These are phyloP conservation scores for Torymus tubicola DNA, from an alignment of 2,888 invertebrate genomes.

Conservation along the genomic window DNA sequence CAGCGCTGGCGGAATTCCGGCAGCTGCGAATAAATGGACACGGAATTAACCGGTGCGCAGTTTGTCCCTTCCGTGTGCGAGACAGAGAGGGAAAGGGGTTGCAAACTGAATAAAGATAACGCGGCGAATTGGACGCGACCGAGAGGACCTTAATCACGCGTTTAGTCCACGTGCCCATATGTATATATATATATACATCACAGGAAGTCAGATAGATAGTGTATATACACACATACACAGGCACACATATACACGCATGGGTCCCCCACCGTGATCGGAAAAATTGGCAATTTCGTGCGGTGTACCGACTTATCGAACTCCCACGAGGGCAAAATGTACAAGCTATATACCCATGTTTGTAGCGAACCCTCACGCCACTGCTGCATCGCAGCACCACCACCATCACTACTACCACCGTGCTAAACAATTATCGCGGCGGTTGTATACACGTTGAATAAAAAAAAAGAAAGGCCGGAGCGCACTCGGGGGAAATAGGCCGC, in stretches of 20 bases:
- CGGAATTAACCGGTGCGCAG: conserved; percentile 44
- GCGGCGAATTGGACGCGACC: conserved; percentile 38
- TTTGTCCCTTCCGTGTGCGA: too few species aligned
- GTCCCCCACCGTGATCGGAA: conserved; percentile 29
- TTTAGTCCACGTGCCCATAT: too few species aligned
- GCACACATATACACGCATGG: not conserved
- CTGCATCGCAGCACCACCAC: too few species aligned
- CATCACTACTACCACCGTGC: not conserved
- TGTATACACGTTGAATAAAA: not conserved
- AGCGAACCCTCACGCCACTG: too few species aligned
- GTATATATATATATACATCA: too few species aligned
- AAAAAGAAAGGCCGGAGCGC: conserved; percentile 33
- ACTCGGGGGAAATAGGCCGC: conserved; percentile 54
- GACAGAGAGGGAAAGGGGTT: conserved; percentile 3
- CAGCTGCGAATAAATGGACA: conserved; percentile 53
- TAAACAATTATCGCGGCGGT: conserved; percentile 50
- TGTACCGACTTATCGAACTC: conserved; percentile 23
- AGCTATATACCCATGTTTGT: too few species aligned
- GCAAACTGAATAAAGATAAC: conserved; percentile 54
- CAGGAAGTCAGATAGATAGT: not conserved
- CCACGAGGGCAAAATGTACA: not conserved
- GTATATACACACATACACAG: not conserved
- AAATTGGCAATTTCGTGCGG: conserved; percentile 39
- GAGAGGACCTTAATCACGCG: conserved; percentile 34
- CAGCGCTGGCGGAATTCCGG: conserved; percentile 47